A percentile compares a stretch with the other conserved stretches of the same genome.
Evolutionary conservation across 2,797 vertebrate genomes (phyloP).

Genomic region (Lateolabrax maculatus): DNA sequence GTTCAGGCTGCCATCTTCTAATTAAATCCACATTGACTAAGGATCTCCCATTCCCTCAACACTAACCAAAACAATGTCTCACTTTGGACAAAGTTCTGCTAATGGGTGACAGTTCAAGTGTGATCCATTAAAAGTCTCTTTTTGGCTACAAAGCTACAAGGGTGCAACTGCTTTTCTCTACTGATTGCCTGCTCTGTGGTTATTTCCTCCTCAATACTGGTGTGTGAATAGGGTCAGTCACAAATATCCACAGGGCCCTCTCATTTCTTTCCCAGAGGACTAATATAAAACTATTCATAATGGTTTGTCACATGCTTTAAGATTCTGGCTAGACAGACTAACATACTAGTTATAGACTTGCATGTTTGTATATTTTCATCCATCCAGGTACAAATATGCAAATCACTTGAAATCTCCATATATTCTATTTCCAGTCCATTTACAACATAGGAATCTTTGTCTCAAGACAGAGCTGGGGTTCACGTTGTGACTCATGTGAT

Average conservation of each 20-base stretch:
- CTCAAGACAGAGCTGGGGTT: constrained; percentile 1
- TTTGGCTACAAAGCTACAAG: not conserved
- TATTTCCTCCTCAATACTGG: not conserved
- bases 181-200: not conserved
- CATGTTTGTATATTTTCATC: not conserved
- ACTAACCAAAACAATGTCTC: constrained; percentile 10
- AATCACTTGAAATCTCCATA: not conserved
- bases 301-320: not conserved
- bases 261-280: not conserved
- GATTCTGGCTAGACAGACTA: not conserved
- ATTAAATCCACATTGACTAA: constrained; percentile 1
- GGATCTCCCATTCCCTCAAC: not conserved
- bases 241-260: not conserved
- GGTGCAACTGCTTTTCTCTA: not conserved
- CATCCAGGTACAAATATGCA: not conserved
- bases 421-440: constrained; percentile 24
- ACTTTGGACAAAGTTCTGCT: not conserved
- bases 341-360: not conserved
- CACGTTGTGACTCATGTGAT: constrained; percentile 17
- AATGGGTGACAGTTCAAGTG: not conserved
- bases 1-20: not conserved
- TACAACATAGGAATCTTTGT: constrained; percentile 28
- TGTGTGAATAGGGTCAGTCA: not conserved
- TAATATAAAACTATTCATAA: not conserved
- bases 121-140: not conserved